A percentile compares a stretch with the other conserved stretches of the same genome.
Conservation (phyloP, 2,888 invertebrate genomes). For the Spilarctia lutea region DNA sequence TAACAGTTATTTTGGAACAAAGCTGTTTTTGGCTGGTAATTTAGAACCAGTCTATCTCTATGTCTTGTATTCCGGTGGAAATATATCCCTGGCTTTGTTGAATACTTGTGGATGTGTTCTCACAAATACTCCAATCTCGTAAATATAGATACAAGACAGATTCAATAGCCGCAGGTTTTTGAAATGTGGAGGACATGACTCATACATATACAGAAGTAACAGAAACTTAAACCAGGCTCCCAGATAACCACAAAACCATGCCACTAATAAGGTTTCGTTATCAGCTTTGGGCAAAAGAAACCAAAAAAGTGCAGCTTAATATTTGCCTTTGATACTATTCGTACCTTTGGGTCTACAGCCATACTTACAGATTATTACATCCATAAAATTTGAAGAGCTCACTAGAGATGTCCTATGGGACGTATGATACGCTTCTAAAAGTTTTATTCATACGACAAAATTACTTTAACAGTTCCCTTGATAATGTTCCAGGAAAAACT, state of each 20-base stretch:
- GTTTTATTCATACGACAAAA: constrained; percentile 6
- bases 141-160: too few relatives aligned
- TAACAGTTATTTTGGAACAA: too few relatives aligned
- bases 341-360: not conserved
- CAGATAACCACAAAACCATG: not conserved
- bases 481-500: not conserved
- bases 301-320: not conserved
- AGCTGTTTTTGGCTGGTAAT: too few relatives aligned
- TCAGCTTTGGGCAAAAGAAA: not conserved
- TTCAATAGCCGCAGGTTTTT: too few relatives aligned
- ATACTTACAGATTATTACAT: not conserved
- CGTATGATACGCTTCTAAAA: not conserved
- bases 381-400: constrained; percentile 5
- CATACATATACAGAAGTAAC: too few relatives aligned
- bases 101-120: too few relatives aligned
- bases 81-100: too few relatives aligned
- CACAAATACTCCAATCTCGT: too few relatives aligned
- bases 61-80: too few relatives aligned
- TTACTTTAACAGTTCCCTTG: not conserved
- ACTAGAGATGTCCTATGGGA: constrained; percentile 3
- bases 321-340: not conserved
- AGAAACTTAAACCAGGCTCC: too few relatives aligned
- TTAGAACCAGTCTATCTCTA: too few relatives aligned
- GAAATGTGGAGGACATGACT: too few relatives aligned
- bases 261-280: not conserved